phyloP scores from a whole-genome alignment of 2,797 vertebrate species.

The Hybognathus amarus region DNA sequence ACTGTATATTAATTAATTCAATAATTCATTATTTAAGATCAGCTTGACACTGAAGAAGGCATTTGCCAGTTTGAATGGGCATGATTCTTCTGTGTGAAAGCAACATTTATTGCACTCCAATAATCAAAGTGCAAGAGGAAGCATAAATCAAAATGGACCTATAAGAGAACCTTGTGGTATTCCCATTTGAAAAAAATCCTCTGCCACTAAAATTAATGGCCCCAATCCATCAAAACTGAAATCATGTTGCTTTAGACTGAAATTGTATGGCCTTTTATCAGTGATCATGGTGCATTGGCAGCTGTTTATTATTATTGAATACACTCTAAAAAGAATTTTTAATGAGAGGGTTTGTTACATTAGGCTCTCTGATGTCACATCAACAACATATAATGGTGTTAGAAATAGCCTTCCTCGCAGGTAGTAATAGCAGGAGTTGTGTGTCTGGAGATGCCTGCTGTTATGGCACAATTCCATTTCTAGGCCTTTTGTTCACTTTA shows the following conservation, averaged over 20 bases:
- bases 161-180: background rate
- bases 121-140: background rate
- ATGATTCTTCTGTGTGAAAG: background rate
- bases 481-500: background rate
- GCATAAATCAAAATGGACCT: background rate
- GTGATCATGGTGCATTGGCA: background rate
- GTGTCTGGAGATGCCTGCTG: conserved; percentile 7
- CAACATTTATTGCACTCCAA: background rate
- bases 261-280: background rate
- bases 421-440: conserved; percentile 19
- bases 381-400: conserved; percentile 13
- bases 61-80: background rate
- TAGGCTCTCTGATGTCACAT: conserved; percentile 9
- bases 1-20: background rate
- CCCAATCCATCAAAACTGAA: background rate
- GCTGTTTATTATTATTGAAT: background rate
- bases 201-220: background rate
- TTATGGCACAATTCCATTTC: background rate
- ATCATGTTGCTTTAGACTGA: conserved; percentile 2
- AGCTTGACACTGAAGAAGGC: background rate
- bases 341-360: conserved; percentile 24
- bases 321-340: background rate
- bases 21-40: background rate
- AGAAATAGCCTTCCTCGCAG: conserved; percentile 15
- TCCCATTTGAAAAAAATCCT: background rate